phyloP scores from a whole-genome alignment of 2,888 invertebrate species.

The Agrotis segetum region DNA sequence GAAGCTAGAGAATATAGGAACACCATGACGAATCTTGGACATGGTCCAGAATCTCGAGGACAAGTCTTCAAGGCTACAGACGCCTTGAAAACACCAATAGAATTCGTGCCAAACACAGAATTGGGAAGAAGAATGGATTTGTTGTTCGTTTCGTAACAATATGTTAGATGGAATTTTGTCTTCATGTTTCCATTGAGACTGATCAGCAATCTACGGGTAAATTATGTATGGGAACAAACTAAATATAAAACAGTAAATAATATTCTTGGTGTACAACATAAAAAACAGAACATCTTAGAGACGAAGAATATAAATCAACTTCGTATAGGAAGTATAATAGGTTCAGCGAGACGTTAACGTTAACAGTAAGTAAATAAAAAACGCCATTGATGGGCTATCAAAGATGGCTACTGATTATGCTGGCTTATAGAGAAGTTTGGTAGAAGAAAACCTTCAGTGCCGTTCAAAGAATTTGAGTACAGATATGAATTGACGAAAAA shows the following conservation, averaged over 20 bases:
- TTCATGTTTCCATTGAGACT: conserved; percentile 18
- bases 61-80: conserved; percentile 72
- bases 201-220: background rate
- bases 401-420: background rate
- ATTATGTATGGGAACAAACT: background rate
- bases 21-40: conserved; percentile 76
- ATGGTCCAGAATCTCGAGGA: conserved; percentile 71
- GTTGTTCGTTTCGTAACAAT: conserved; percentile 36
- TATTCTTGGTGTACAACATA: background rate
- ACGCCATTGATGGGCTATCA: no score
- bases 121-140: conserved; percentile 36
- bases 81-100: conserved; percentile 73
- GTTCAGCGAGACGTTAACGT: no score
- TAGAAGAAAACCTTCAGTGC: background rate
- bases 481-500: no score
- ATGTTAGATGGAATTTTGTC: conserved; percentile 20
- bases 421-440: background rate
- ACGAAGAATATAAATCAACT: background rate
- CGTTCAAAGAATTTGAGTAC: background rate
- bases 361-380: no score
- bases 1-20: conserved; percentile 44
- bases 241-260: background rate
- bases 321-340: no score
- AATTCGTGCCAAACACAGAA: conserved; percentile 61
- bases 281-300: no score